These are phyloP conservation scores for Borostomias antarcticus DNA, from an alignment of 2,797 vertebrate species.

Conservation along the genomic window DNA sequence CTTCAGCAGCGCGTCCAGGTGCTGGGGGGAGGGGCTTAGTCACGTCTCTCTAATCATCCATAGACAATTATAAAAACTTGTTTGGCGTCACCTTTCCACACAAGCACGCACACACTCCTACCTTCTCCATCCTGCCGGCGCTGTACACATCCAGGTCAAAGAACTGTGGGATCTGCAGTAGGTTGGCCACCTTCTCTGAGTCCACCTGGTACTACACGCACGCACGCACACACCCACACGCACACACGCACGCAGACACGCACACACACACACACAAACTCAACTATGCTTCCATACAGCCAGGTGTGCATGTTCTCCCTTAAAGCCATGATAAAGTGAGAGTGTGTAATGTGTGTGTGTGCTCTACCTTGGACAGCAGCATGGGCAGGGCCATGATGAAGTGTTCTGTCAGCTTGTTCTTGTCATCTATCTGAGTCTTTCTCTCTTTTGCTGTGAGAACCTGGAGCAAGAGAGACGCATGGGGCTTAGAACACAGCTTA, in stretches of 20 bases:
- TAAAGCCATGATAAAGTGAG: too few species aligned
- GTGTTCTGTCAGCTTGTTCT: slow-evolving; percentile 97
- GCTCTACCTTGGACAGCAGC: slow-evolving; percentile 92
- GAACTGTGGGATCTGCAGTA: slow-evolving; percentile 96
- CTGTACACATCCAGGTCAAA: slow-evolving; percentile 99
- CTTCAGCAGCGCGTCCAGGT: slow-evolving; percentile 95
- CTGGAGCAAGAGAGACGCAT: too few species aligned
- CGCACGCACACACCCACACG: too few species aligned
- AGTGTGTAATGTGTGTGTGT: background rate
- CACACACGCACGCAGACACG: background rate
- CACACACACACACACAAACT: background rate
- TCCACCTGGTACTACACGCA: slow-evolving; percentile 88
- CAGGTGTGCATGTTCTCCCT: background rate
- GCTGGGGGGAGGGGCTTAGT: slow-evolving; percentile 66
- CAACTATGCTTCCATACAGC: too few species aligned
- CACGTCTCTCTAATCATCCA: too few species aligned
- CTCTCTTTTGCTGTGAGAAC: slow-evolving; percentile 98
- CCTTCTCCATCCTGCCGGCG: slow-evolving; percentile 75
- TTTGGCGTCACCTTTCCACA: too few species aligned
- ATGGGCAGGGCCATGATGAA: slow-evolving; percentile 98
- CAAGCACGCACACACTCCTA: background rate
- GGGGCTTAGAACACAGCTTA: too few species aligned
- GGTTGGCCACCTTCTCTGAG: slow-evolving; percentile 97
- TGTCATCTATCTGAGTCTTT: slow-evolving; percentile 98
- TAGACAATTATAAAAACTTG: too few species aligned